Conservation (phyloP, 2,797 vertebrate genomes). For the Nannoperca australis region DNA sequence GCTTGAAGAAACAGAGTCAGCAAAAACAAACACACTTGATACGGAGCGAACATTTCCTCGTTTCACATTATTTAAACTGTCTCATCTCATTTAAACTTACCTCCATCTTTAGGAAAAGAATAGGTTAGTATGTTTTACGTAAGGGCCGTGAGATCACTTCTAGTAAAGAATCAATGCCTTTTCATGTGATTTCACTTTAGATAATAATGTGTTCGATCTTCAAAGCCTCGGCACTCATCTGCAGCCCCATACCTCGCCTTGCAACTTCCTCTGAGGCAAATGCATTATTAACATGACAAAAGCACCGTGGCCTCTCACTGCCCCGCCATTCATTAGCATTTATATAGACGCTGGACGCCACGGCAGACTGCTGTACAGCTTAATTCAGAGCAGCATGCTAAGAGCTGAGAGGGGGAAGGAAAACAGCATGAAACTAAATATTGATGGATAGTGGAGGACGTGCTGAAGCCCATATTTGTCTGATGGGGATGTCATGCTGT, state of each 20-base stretch:
- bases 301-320: conserved; percentile 59
- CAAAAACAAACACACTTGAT: conserved; percentile 7
- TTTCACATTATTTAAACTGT: conserved; percentile 9
- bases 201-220: conserved; percentile 76
- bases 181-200: conserved; percentile 73
- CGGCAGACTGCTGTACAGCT: conserved; percentile 55
- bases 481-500: conserved; percentile 50
- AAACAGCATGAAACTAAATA: conserved; percentile 50
- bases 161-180: conserved; percentile 56
- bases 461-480: conserved; percentile 30
- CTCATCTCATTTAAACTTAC: not conserved
- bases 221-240: conserved; percentile 73
- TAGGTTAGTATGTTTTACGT: conserved; percentile 12
- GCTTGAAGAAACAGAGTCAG: not conserved
- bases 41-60: not conserved
- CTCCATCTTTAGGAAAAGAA: not conserved
- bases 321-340: conserved; percentile 76
- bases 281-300: conserved; percentile 81
- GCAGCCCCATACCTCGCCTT: conserved; percentile 67
- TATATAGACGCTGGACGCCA: conserved; percentile 70
- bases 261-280: conserved; percentile 67
- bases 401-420: conserved; percentile 47
- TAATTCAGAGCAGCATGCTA: conserved; percentile 60
- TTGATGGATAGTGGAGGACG: conserved; percentile 42
- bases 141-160: conserved; percentile 40